Evolutionary conservation across 2,797 vertebrate species (phyloP), one percentile per base, ranked within the genome.

Genomic region (Microctenopoma stevenorrisi): DNA sequence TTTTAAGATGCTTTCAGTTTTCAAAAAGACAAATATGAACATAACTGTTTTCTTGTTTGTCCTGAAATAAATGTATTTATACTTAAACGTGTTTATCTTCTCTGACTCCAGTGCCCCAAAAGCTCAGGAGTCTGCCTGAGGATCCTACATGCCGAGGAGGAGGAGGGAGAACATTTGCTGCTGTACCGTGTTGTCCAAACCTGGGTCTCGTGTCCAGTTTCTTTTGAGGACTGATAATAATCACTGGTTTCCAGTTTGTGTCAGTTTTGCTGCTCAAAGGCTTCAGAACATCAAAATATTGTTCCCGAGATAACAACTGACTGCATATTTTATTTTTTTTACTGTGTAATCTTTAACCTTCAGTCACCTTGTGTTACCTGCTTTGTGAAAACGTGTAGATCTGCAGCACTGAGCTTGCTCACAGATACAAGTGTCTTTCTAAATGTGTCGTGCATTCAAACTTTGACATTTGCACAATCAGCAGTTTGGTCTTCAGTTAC

Each of bases 91-190:
- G 2, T 48, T 52, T 51, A 1, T 38, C 63, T 12, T 44, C 43
- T 79, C 52, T 68, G 1, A 26, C 18, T 52, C 1, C 22, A 94
- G 92, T 80, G 75, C 57, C 55, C 72, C 79, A 4, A 87, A 90
- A 59, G 50, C 57, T 60, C 90, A 78, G 44, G 89, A 90, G 55
- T 86, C 88, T n/a, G 63, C 72, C 4, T 94, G 78, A 92, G 35
- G 30, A 12, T 64, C 25, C 55, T 3, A 13, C 55, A 10, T 3
- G 5, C 60, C 42, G 46, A 72, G 64, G 69, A 46, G 64, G 69
- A 46, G 22, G 22, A 53, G 42, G 54, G 15, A 73, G 59, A 44
- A 60, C n/a, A 11, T 52, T 53, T 74, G 77, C 86, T 89, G 88
- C 83, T 89, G 79, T 76, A 49, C 13, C 56, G 49, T 43, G 53